Percentiles rank a stretch among this genome's conserved stretches.
These are phyloP conservation scores for Chroicocephalus ridibundus DNA, from an alignment of 2,113 vertebrate genomes.

Conservation along the genomic window DNA sequence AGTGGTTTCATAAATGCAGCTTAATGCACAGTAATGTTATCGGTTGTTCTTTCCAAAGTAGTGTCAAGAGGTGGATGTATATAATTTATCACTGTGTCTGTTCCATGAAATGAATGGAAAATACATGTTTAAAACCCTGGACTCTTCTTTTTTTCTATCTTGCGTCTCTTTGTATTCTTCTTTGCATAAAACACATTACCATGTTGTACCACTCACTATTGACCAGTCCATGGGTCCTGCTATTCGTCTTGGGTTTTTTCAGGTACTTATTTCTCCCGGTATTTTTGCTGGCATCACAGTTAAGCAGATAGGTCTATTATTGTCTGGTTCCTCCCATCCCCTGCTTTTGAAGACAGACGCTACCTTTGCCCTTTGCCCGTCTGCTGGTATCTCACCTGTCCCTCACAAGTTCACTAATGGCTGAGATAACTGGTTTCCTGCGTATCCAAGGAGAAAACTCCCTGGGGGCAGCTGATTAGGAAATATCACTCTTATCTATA, in stretches of 20 bases:
- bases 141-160: not conserved
- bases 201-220: fast-evolving
- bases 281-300: not conserved
- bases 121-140: not conserved
- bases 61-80: not conserved
- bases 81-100: not conserved
- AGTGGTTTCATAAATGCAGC: not conserved
- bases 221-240: not conserved
- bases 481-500: not conserved
- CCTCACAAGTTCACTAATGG: constrained; percentile 67
- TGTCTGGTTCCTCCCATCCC: not conserved
- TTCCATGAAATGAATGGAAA: not conserved
- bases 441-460: constrained; percentile 9
- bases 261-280: not conserved
- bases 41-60: not conserved
- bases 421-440: not conserved
- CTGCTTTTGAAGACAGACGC: not conserved
- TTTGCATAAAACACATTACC: not conserved
- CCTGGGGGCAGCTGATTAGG: not conserved
- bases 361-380: constrained; percentile 50
- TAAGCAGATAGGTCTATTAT: not conserved
- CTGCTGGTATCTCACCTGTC: constrained; percentile 65
- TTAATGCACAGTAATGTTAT: not conserved
- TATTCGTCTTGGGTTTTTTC: not conserved
- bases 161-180: not conserved